Conservation (phyloP, 2,797 vertebrate species). For the Rhyacichthys aspro region DNA sequence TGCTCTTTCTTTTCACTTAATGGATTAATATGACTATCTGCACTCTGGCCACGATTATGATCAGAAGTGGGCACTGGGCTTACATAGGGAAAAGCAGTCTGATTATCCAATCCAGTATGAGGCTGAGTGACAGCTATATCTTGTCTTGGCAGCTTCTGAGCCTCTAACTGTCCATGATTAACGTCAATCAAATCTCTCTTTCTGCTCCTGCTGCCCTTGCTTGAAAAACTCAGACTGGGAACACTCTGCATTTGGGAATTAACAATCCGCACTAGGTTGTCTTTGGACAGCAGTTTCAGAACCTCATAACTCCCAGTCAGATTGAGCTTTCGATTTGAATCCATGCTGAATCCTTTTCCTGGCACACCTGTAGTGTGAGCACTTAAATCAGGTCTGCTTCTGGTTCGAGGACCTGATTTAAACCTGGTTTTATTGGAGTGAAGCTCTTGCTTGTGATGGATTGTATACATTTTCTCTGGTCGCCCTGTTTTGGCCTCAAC, state of each 20-base stretch:
- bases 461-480: constrained; percentile 61
- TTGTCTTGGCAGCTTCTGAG: constrained; percentile 69
- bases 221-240: constrained; percentile 66
- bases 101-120: constrained; percentile 71
- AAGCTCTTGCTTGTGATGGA: constrained; percentile 68
- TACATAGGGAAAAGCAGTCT: constrained; percentile 68
- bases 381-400: constrained; percentile 58
- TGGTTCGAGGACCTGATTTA: constrained; percentile 56
- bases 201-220: constrained; percentile 78
- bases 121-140: constrained; percentile 68
- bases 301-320: constrained; percentile 76
- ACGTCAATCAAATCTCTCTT: constrained; percentile 83
- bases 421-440: constrained; percentile 78
- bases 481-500: constrained; percentile 57
- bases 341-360: constrained; percentile 58
- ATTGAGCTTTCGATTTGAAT: constrained; percentile 74
- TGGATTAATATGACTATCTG: constrained; percentile 54
- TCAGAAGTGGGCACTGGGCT: constrained; percentile 65
- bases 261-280: constrained; percentile 79
- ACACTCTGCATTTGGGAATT: constrained; percentile 80
- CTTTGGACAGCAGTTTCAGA: constrained; percentile 80
- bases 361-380: constrained; percentile 66
- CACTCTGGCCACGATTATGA: constrained; percentile 52
- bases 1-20: constrained; percentile 58
- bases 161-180: constrained; percentile 75